Percentiles rank a stretch among this genome's conserved stretches.
Evolutionary conservation across 2,888 invertebrate species (phyloP).

Genomic region (Erebia palarica): DNA sequence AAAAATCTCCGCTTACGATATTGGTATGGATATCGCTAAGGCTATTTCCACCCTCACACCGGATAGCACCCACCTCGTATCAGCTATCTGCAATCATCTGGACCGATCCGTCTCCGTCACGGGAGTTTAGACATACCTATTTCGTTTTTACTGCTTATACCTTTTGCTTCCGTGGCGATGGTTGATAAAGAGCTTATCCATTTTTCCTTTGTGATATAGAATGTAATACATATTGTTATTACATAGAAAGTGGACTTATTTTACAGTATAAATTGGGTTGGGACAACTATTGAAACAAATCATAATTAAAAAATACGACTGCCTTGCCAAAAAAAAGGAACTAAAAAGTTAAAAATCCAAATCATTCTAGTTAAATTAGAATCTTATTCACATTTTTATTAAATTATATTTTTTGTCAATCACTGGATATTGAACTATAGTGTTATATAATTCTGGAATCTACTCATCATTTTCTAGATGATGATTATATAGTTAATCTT

Average conservation of each 20-base stretch:
- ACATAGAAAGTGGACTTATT: not conserved
- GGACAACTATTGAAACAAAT: too few species aligned
- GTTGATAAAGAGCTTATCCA: not conserved
- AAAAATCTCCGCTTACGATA: not conserved
- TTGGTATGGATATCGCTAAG: slow-evolving; percentile 2
- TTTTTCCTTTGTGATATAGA: not conserved
- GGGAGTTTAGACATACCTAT: slow-evolving; percentile 34
- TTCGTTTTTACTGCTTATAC: slow-evolving; percentile 35
- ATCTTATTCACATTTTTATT: too few species aligned
- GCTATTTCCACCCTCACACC: slow-evolving; percentile 34
- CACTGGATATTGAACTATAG: too few species aligned
- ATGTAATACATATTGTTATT: not conserved
- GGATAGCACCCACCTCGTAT: slow-evolving; percentile 37
- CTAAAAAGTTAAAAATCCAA: too few species aligned
- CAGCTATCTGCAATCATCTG: slow-evolving; percentile 40
- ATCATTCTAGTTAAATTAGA: too few species aligned
- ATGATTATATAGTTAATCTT: too few species aligned
- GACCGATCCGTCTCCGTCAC: slow-evolving; percentile 49
- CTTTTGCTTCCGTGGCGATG: not conserved
- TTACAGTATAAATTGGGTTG: not conserved
- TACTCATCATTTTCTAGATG: too few species aligned
- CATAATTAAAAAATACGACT: too few species aligned
- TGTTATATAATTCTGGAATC: too few species aligned
- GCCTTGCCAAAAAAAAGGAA: too few species aligned
- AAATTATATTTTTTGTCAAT: too few species aligned